Conservation (phyloP, 2,113 vertebrate species). For the Parotia lawesii region DNA sequence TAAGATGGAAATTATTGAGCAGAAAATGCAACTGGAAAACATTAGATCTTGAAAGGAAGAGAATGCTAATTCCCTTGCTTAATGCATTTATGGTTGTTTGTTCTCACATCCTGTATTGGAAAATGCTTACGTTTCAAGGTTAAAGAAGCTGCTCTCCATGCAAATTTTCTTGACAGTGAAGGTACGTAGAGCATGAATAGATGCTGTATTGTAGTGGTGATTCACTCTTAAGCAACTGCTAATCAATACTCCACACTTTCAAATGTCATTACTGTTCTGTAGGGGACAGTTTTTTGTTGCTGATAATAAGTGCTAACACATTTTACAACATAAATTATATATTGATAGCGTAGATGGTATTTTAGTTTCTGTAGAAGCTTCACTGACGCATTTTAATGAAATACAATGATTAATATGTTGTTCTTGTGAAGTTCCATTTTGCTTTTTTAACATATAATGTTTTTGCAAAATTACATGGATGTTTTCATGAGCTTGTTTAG, state of each 20-base stretch:
- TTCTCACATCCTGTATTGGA: conserved; percentile 54
- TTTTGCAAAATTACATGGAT: background rate
- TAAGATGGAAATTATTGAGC: conserved; percentile 46
- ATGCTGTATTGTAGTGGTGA: conserved; percentile 19
- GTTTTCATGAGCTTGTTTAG: background rate
- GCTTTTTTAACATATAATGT: background rate
- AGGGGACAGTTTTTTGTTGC: conserved; percentile 23
- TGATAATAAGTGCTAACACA: background rate
- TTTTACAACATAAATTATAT: background rate
- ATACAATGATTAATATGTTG: background rate
- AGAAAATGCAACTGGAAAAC: conserved; percentile 36
- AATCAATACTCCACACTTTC: conserved; percentile 57
- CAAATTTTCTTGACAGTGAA: conserved; percentile 48
- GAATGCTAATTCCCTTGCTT: conserved; percentile 42
- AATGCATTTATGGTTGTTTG: conserved; percentile 37
- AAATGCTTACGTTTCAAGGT: conserved; percentile 71
- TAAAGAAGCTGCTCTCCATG: conserved; percentile 64
- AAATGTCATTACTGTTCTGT: conserved; percentile 42
- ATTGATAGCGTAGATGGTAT: background rate
- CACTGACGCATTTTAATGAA: background rate
- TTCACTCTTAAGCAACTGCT: conserved; percentile 52
- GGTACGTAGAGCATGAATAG: conserved; percentile 2
- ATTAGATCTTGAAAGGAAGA: conserved; percentile 45
- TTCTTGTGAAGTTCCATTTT: background rate
- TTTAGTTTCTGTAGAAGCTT: background rate